Evolutionary conservation across 2,888 invertebrate species (phyloP).

Genomic region (Carterocephalus palaemon): DNA sequence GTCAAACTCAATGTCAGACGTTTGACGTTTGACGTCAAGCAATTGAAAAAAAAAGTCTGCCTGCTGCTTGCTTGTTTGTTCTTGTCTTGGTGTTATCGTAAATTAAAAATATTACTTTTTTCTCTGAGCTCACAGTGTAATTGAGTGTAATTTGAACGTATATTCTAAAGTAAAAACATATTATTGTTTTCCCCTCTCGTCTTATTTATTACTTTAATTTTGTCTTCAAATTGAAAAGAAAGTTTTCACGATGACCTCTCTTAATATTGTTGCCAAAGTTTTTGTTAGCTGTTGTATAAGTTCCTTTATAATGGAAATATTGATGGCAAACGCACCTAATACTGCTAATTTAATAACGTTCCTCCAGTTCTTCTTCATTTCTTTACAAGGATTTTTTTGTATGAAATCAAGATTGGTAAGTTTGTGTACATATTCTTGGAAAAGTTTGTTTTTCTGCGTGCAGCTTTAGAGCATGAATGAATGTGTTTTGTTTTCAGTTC

Average conservation of each 20-base stretch:
- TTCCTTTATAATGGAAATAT: constrained; percentile 67
- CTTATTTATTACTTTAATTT: not conserved
- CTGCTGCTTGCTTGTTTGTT: too few relatives aligned
- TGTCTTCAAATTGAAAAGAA: too few relatives aligned
- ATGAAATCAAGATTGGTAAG: constrained; percentile 46
- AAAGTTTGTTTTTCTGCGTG: not conserved
- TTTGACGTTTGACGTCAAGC: too few relatives aligned
- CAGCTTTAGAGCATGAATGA: constrained; percentile 6
- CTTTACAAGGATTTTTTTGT: constrained; percentile 55
- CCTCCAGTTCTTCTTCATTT: constrained; percentile 63
- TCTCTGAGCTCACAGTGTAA: too few relatives aligned
- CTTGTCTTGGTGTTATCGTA: too few relatives aligned
- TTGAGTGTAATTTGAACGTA: too few relatives aligned
- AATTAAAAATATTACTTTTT: too few relatives aligned
- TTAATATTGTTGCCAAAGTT: constrained; percentile 50
- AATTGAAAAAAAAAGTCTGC: too few relatives aligned
- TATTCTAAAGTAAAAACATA: too few relatives aligned
- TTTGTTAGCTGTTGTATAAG: constrained; percentile 63
- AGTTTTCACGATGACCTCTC: constrained; percentile 40
- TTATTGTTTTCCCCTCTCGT: too few relatives aligned
- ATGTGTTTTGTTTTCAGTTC: constrained; percentile 51
- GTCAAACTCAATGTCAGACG: too few relatives aligned
- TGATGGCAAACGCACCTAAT: constrained; percentile 56
- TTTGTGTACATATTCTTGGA: constrained; percentile 15
- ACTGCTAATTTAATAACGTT: constrained; percentile 67